Base-by-base conservation (phyloP, 2,113 vertebrate genomes). In the Mionectes macconnelli region DNA sequence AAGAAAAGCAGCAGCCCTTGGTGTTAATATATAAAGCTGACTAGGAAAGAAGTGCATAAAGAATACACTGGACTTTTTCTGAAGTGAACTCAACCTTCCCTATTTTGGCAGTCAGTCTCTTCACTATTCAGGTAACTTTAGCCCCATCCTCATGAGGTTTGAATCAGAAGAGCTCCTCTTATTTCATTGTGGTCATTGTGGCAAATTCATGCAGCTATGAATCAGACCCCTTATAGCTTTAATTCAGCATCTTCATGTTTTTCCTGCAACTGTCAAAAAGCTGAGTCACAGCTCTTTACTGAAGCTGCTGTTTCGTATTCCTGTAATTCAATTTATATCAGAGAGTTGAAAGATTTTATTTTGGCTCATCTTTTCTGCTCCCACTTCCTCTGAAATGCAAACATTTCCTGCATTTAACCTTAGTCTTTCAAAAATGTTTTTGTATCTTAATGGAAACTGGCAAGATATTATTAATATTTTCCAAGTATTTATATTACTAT, bases 341-440 rank as follows among this genome's bases (percentile, higher is more conserved):
- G 20, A 64, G 52, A 63, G 42, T 74, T 86, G 55, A 95, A 94
- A 89, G 53, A 39, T 76, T 87, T 87, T 82, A 60, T 89, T 95
- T 89, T 87, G 62, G 53, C 62, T 90, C 90, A 75, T 96, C 62
- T 89, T 86, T 93, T 90, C 69, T 88, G 28, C 57, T 90, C 57
- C 57, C 60, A 76, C 92, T 97, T 96, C 95, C 97, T 96, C 56
- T 87, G 64, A 96, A 93, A 92, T 59, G 50, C 42, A 85, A 90
- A 92, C 83, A 90, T 94, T 96, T 97, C 96, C 96, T 81, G 93
- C 69, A 68, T 89, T 94, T 95, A 85, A 72, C 49, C 23, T 74
- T 47, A 42, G 59, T 68, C 59, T 94, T 59, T 63, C 22, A 72
- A 95, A 90, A 87, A 72, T 87, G 35, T 85, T 95, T 87, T 93